Base-by-base conservation (phyloP, 2,113 vertebrate species). In the Oreotrochilus melanogaster region DNA sequence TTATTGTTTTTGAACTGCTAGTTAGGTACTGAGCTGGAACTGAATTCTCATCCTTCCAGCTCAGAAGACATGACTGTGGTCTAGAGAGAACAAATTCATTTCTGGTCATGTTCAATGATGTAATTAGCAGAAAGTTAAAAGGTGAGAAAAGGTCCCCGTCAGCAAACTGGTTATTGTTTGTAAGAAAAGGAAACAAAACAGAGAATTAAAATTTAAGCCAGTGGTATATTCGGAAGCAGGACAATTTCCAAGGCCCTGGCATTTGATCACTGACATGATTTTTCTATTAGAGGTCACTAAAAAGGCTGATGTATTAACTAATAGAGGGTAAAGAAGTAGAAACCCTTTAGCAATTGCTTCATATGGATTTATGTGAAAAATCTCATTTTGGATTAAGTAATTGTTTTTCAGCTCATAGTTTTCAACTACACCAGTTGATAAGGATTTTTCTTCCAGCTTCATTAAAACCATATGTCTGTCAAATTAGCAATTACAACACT, bases 371-470 rank as follows among this genome's bases (percentile, higher is more conserved):
- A 75, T 78, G 74, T 85, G 96, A 95, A 42, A 91, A 91, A 91
- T 70, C 93, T 96, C 7, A 7, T 94, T 96, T 91, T 86, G 86
- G 71, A 89, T 93, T 80, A 96, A 95, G 64, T 95, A 95, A 91
- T 91, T 95, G 88, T 91, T 97, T 95, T 79, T 94, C 92, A 96
- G 88, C 48, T 97, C 71, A 60, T 82, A 80, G 93, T 94, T 96
- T 97, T 89, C 88, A 95, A 8, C 78, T 92, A 95, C 80, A 92
- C 16, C n/a, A 86, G 31, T 53, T 86, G 84, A 83, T 95, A 92
- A 87, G 27, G 58, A 56, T 89, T 96, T 95, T 94, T 91, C 56
- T 94, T 92, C 87, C 50, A 88, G 91, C 64, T 86, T 96, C 76
- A 74, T 95, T 97, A 86, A 95, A 96, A 86, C 42, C 78, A 50